Conservation (phyloP, 2,888 invertebrate genomes). For the Mesorhabditis spiculigera region DNA sequence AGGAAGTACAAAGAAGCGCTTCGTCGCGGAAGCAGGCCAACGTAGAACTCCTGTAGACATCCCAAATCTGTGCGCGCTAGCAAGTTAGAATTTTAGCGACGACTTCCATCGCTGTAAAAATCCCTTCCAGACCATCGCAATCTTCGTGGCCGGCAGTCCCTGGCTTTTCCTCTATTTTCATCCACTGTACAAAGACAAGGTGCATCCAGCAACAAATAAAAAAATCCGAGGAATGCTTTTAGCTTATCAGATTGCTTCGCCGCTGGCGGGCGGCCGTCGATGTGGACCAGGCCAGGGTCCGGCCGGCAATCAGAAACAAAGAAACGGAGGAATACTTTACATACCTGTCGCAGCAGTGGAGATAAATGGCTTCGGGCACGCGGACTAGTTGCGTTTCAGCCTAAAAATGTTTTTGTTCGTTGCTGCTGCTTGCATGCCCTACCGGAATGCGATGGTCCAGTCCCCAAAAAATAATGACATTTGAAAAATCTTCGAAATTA, state of each 20-base stretch:
- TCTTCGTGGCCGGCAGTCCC: neutral
- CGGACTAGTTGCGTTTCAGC: no score
- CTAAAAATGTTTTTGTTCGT: no score
- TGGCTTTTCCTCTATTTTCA: conserved; percentile 2
- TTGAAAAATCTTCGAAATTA: no score
- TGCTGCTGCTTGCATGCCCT: no score
- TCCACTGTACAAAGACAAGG: neutral
- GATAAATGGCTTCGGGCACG: neutral
- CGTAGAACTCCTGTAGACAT: no score
- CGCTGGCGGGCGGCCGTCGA: neutral
- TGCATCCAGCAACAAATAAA: neutral
- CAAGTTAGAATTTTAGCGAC: no score
- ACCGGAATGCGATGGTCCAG: no score
- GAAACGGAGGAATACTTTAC: neutral
- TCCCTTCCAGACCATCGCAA: neutral
- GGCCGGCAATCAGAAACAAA: neutral
- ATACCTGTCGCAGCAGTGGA: neutral
- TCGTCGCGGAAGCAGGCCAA: no score
- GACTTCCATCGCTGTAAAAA: no score
- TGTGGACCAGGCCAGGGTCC: neutral
- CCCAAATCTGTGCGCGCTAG: no score
- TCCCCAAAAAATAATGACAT: no score
- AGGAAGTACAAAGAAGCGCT: no score
- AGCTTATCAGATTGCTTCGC: neutral
- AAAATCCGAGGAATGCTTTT: neutral